Base-by-base conservation (phyloP, 2,888 invertebrate genomes). In the Acleris laterana region DNA sequence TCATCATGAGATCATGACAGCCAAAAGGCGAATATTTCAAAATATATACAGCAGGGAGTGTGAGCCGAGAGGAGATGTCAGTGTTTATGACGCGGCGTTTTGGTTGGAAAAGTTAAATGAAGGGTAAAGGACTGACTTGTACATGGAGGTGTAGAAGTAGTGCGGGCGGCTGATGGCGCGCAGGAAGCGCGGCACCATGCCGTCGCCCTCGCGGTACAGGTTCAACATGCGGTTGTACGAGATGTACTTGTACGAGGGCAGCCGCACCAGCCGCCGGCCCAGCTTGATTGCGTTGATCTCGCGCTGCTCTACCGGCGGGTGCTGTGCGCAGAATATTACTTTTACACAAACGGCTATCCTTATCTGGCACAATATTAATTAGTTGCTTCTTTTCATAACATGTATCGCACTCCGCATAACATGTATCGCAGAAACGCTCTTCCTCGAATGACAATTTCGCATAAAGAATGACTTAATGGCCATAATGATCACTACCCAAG, bases 81-180 rank as follows among this genome's bases (percentile, higher is more conserved):
- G 19, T 20, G 11, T 49, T 49, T 19, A 7, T n/a, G 46, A 16
- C 2, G 17, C 46, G 17, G n/a, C 46, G 17, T 6, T n/a, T 13
- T 44, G 6, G 44, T n/a, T 11, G 42, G 0, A 42, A n/a, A 17
- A 17, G 17, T n/a, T 46, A 46, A 46, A n/a, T 46, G 51, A 22
- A 16, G n/a, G 5, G 25, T 11, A 25, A 49, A 22, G 28, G 48
- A 80, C 89, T 89, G 74, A 92, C 91, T 89, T 89, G 76, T 88
- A 89, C 89, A 88, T 88, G 2, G 90, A 89, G 0, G 88, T 87
- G 75, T 89, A 90, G 74, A 88, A 89, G 74, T 85, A 89, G 70
- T 89, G 87, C 0, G 90, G 88, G 0, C 88, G 82, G 61, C 80
- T 83, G 70, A 87, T 82, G 7, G 89, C 83, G 19, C 85, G 81